Base-by-base conservation (phyloP, 2,113 vertebrate species). In the Podarcis muralis region DNA sequence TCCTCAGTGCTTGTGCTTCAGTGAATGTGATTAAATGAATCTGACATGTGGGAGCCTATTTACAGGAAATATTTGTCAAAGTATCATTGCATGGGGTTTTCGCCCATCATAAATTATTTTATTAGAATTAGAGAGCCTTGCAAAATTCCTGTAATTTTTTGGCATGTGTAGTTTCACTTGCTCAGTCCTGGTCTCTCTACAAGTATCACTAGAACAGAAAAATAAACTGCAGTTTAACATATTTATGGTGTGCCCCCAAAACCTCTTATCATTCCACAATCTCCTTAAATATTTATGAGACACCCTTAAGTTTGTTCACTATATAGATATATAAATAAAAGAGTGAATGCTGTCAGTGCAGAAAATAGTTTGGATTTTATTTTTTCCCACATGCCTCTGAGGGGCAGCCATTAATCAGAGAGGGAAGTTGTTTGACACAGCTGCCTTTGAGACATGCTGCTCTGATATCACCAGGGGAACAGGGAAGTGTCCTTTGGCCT, bases 341-440 rank as follows among this genome's bases (percentile, higher is more conserved):
- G 18, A 62, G 59, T 62, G 59, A 62, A 72, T 72, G 84, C 71
- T 75, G 71, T 32, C 72, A 85, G 32, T 62, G 71, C 30, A 37
- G 53, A 76, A 71, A 85, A 75, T 65, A 59, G 76, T 85, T 75
- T 85, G 72, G 84, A 85, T 85, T 85, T 85, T 85, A 76, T 85
- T 53, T 75, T 85, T 85, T 27, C 72, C 72, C 71, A 75, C 83
- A 85, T 75, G n/a, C 83, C 20, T 23, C 30, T 75, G 48, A 74
- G 48, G 69, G n/a, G 48, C 32, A 75, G n/a, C 43, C 71, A 85
- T 85, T 85, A 85, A 85, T 85, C 84, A 85, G 53, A 75, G 57
- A 25, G 32, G 84, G 84, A 85, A 75, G 71, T 76, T 85, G 71
- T 85, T 62, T 75, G 72, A 62, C 71, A 37, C 18, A 53, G 32